Conservation (phyloP, 2,888 invertebrate species). For the Dryadula phaetusa region DNA sequence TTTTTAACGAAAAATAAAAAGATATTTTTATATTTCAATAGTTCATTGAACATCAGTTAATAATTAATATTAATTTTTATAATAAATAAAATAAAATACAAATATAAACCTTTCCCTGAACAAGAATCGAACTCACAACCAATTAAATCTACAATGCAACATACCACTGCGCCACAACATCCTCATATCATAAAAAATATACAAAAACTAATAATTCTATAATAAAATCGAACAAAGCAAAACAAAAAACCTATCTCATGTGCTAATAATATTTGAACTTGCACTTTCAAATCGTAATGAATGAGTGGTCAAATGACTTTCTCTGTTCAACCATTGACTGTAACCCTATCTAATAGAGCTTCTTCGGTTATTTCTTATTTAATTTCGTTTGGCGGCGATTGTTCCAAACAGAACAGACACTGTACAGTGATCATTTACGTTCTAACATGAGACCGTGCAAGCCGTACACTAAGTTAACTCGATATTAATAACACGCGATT, state of each 20-base stretch:
- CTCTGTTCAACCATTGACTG: constrained; percentile 61
- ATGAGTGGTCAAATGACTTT: constrained; percentile 69
- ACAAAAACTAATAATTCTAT: too few relatives aligned
- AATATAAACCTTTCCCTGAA: not conserved
- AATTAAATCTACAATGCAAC: too few relatives aligned
- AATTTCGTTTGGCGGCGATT: constrained; percentile 67
- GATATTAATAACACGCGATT: constrained; percentile 47
- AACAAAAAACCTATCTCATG: not conserved
- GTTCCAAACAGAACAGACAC: constrained; percentile 66
- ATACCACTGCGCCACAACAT: too few relatives aligned
- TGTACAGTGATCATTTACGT: constrained; percentile 66
- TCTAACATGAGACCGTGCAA: constrained; percentile 69
- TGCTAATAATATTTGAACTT: constrained; percentile 56
- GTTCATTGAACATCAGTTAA: too few relatives aligned
- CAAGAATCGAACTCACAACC: not conserved
- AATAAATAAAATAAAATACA: not conserved
- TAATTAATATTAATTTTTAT: too few relatives aligned
- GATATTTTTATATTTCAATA: too few relatives aligned
- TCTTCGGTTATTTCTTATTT: constrained; percentile 63
- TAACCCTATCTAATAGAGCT: constrained; percentile 62
- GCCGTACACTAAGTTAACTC: constrained; percentile 58
- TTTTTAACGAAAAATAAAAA: too few relatives aligned
- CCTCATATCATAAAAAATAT: too few relatives aligned
- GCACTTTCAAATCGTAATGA: constrained; percentile 70
- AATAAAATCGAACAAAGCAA: not conserved